Base-by-base conservation (phyloP, 2,888 invertebrate genomes). In the Mesorhabditis spiculigera region DNA sequence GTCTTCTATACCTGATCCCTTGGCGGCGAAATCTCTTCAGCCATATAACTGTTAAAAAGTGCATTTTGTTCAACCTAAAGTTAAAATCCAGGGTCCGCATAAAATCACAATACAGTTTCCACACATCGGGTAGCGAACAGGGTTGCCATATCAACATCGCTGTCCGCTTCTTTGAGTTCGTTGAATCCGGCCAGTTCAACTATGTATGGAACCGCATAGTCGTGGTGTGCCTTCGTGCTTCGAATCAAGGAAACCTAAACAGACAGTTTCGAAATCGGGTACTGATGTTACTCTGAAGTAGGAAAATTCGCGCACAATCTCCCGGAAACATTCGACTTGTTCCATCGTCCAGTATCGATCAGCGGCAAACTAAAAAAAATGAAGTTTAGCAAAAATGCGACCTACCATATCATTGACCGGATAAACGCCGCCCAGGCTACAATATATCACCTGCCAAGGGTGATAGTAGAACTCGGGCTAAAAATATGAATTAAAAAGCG, bases 361-460 rank as follows among this genome's bases (percentile, higher is more conserved):
- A 13, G 58, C 58, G 8, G 8, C 58, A 50, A n/a, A 13, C 58
- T 50, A 50, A 50, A 50, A 50, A 10, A 50, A 50, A 50, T 13
- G 3, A 13, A 50, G n/a, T 50, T n/a, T 13, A 10, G 58, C 8
- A n/a, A 50, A n/a, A 10, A 50, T n/a, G 58, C 58, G 28, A 28
- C 1, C 28, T 28, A 28, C 28, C 28, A 28, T 28, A 28, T 28
- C 28, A 28, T 28, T 28, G 28, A 28, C 28, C n/a, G 58, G 58
- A 10, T 10, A 50, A 50, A 50, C 58, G 8, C 58, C 58, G n/a
- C 58, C 58, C 58, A 50, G 58, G n/a, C 58, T 13, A 10, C 8
- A 13, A n/a, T 50, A 50, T n/a, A 50, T 50, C n/a, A n/a, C 58
- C n/a, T 50, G 58, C 58, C 58, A 50, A 50, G 58, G 58, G n/a